phyloP scores from a whole-genome alignment of 2,888 invertebrate species.

The Nymphalis urticae region DNA sequence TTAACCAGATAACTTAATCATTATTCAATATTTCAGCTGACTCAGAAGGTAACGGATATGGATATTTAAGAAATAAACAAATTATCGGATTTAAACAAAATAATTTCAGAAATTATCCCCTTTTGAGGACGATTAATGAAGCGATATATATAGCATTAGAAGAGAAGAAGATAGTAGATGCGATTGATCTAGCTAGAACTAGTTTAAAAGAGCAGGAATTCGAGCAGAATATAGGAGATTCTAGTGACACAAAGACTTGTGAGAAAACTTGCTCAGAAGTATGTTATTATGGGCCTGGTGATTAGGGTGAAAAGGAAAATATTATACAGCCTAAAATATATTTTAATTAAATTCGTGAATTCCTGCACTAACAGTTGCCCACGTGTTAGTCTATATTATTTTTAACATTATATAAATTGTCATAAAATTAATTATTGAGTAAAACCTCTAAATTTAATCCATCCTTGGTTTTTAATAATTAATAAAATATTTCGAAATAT shows the following conservation, averaged over 20 bases:
- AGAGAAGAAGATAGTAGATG: background rate
- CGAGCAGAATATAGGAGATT: background rate
- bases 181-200: background rate
- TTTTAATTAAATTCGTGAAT: too few relatives aligned
- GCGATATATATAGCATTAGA: background rate
- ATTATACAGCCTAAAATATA: too few relatives aligned
- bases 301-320: too few relatives aligned
- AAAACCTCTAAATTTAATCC: too few relatives aligned
- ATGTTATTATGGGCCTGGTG: background rate
- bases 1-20: too few relatives aligned
- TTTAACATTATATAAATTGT: too few relatives aligned
- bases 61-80: background rate
- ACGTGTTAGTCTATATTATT: too few relatives aligned
- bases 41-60: background rate
- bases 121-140: conserved; percentile 9
- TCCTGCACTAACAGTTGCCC: too few relatives aligned
- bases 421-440: too few relatives aligned
- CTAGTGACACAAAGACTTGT: background rate
- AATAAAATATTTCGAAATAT: too few relatives aligned
- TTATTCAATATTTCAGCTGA: background rate
- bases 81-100: background rate
- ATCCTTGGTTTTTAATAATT: too few relatives aligned
- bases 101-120: conserved; percentile 1
- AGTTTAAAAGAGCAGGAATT: background rate
- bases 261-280: background rate